Conservation (phyloP, 2,888 invertebrate species). For the Pomacea canaliculata region DNA sequence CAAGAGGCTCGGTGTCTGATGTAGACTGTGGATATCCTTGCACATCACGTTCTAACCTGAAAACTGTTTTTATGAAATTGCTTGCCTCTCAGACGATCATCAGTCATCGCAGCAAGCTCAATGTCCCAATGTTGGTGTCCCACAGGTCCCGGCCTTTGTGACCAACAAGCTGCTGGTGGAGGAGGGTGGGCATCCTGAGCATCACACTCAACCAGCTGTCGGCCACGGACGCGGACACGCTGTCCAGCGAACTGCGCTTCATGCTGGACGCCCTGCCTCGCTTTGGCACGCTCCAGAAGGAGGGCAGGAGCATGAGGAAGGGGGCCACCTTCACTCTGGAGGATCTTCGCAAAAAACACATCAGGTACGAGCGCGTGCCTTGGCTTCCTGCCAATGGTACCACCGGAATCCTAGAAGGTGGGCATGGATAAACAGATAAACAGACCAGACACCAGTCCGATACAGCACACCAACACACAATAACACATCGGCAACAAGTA, state of each 20-base stretch:
- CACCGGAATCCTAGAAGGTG: too few species aligned
- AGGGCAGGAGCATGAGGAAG: constrained; percentile 54
- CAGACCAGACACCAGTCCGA: too few species aligned
- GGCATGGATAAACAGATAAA: too few species aligned
- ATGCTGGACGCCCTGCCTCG: constrained; percentile 61
- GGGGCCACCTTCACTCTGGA: constrained; percentile 61
- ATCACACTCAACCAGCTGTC: constrained; percentile 64
- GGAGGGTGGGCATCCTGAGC: constrained; percentile 65
- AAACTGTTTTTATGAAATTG: too few species aligned
- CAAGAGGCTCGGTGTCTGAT: not conserved
- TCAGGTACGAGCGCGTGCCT: constrained; percentile 48
- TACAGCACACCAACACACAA: too few species aligned
- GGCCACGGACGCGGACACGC: constrained; percentile 67
- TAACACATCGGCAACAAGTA: too few species aligned
- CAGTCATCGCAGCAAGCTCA: too few species aligned
- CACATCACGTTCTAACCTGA: not conserved
- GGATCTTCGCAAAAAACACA: constrained; percentile 56
- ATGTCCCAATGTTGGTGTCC: constrained; percentile 19
- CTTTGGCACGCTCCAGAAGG: constrained; percentile 64
- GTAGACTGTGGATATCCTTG: not conserved
- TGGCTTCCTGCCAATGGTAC: not conserved
- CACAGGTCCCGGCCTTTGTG: constrained; percentile 63
- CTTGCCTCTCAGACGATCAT: too few species aligned
- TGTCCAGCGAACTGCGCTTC: constrained; percentile 57
- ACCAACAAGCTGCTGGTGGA: constrained; percentile 61